Evolutionary conservation across 2,888 invertebrate genomes (phyloP).

Genomic region (Tuta absoluta): DNA sequence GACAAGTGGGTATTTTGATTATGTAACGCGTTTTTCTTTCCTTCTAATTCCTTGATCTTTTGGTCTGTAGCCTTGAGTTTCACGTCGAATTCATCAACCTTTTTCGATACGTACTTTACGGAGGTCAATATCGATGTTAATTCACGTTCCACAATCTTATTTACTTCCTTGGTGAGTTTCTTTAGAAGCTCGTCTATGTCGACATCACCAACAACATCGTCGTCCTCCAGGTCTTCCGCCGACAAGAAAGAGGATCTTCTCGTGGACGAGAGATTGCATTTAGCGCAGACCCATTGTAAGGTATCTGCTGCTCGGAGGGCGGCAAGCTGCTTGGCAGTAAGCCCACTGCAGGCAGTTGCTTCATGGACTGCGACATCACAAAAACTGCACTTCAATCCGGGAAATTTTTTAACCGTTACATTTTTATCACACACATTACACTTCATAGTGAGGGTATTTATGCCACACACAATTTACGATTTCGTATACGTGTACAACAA

Average conservation of each 20-base stretch:
- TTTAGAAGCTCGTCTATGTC: conserved; percentile 24
- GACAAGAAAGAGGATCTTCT: conserved; percentile 24
- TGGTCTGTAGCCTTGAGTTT: conserved; percentile 19
- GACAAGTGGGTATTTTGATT: conserved; percentile 28
- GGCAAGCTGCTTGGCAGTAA: conserved; percentile 27
- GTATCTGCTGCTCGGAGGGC: conserved; percentile 29
- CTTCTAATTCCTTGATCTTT: conserved; percentile 21
- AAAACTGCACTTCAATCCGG: conserved; percentile 25
- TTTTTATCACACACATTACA: conserved; percentile 15
- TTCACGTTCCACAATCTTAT: conserved; percentile 25
- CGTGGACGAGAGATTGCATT: conserved; percentile 10
- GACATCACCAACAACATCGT: conserved; percentile 24
- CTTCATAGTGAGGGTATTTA: conserved; percentile 2
- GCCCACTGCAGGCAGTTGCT: conserved; percentile 27
- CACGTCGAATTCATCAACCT: conserved; percentile 31
- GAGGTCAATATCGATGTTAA: conserved; percentile 22
- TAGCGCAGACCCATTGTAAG: conserved; percentile 27
- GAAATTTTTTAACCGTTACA: conserved; percentile 15
- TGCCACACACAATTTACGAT: background rate
- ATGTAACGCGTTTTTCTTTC: conserved; percentile 26
- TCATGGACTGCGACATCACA: conserved; percentile 28
- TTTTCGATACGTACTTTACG: conserved; percentile 28
- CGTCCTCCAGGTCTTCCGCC: conserved; percentile 32
- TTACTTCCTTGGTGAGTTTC: conserved; percentile 30
- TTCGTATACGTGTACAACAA: background rate